These are phyloP conservation scores for Vireo griseus DNA, from an alignment of 2,797 vertebrate genomes.

Conservation along the genomic window DNA sequence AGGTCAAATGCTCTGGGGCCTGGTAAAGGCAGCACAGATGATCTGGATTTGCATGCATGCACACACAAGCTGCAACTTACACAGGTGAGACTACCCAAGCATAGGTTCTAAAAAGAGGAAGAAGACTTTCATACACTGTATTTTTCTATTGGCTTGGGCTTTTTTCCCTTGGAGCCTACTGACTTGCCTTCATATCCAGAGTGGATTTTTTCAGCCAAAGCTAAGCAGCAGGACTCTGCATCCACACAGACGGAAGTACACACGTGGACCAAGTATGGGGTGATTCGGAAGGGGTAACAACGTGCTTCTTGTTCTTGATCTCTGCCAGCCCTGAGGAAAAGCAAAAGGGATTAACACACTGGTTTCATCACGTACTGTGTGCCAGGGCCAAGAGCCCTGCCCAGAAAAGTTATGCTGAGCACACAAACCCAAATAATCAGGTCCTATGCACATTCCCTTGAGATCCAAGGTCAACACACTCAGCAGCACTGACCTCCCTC, in stretches of 20 bases:
- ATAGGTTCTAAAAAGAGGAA: neutral
- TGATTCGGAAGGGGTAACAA: conserved; percentile 85
- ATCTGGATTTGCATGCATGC: neutral
- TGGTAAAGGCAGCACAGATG: neutral
- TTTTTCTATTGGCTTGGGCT: neutral
- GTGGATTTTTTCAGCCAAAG: conserved; percentile 85
- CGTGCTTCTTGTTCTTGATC: conserved; percentile 69
- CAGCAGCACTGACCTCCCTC: neutral
- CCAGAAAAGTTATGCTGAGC: neutral
- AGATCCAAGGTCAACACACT: neutral
- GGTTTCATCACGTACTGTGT: neutral
- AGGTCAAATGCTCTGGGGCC: neutral
- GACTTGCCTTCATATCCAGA: conserved; percentile 89
- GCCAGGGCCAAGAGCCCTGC: neutral
- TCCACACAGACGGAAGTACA: conserved; percentile 54
- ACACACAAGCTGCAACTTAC: neutral
- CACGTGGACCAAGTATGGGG: conserved; percentile 83
- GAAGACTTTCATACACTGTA: neutral
- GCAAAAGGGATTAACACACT: neutral
- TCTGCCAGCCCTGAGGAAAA: conserved; percentile 73
- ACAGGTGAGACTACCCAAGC: neutral
- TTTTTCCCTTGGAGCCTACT: neutral
- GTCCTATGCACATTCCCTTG: neutral
- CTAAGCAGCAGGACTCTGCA: conserved; percentile 85
- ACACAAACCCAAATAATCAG: neutral